These are phyloP conservation scores for Capitella teleta DNA, from an alignment of 1,140 invertebrate genomes.

Conservation along the genomic window DNA sequence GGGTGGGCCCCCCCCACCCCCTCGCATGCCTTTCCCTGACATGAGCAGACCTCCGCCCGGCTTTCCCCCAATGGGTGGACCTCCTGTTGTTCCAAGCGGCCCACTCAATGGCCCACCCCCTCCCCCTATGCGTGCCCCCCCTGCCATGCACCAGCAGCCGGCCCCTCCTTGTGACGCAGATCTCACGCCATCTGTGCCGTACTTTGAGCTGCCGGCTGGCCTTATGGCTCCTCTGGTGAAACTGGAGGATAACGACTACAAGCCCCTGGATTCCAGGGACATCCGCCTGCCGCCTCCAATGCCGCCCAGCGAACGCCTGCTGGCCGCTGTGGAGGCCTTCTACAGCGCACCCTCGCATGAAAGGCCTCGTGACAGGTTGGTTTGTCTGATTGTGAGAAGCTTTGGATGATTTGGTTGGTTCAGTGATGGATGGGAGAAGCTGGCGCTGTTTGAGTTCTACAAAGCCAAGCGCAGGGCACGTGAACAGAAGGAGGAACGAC, in stretches of 20 bases:
- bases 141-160: slow-evolving; percentile 10
- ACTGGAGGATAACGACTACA: slow-evolving; percentile 81
- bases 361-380: slow-evolving; percentile 76
- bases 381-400: not conserved
- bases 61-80: slow-evolving; percentile 50
- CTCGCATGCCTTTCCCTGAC: slow-evolving; percentile 53
- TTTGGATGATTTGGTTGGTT: not conserved
- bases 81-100: too few relatives aligned
- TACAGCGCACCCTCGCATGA: slow-evolving; percentile 87
- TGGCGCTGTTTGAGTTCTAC: slow-evolving; percentile 94
- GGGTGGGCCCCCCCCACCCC: slow-evolving; percentile 42
- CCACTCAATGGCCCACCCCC: too few relatives aligned
- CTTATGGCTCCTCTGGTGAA: slow-evolving; percentile 88
- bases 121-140: slow-evolving; percentile 16
- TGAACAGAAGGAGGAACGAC: slow-evolving; percentile 70
- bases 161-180: slow-evolving; percentile 34
- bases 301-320: slow-evolving; percentile 78
- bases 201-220: slow-evolving; percentile 90
- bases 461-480: slow-evolving; percentile 84
- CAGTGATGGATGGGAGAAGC: slow-evolving; percentile 91
- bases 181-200: slow-evolving; percentile 74
- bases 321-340: slow-evolving; percentile 89
- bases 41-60: slow-evolving; percentile 74
- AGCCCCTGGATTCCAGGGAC: slow-evolving; percentile 73
- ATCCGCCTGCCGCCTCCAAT: slow-evolving; percentile 85